phyloP scores from a whole-genome alignment of 2,113 vertebrate species.

The Oncorhynchus clarkii region DNA sequence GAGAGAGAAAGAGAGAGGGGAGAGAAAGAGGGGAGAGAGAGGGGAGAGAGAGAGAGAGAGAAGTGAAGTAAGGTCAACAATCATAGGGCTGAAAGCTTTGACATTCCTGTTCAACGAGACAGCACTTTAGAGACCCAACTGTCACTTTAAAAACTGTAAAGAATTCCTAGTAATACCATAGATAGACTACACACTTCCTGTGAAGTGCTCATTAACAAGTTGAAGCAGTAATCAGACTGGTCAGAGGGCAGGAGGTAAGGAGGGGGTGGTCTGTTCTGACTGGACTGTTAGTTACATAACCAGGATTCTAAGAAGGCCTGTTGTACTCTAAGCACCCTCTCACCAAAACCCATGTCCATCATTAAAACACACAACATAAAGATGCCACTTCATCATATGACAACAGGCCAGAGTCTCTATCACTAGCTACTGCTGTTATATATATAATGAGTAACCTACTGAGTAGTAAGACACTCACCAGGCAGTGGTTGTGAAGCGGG shows the following conservation, averaged over 20 bases:
- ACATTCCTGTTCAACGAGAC: no score
- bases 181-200: background rate
- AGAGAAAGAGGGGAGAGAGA: no score
- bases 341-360: background rate
- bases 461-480: constrained; percentile 69
- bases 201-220: constrained; percentile 52
- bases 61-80: no score
- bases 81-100: no score
- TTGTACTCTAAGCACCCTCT: background rate
- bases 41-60: no score
- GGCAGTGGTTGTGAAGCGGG: constrained; percentile 87
- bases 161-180: background rate
- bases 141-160: background rate
- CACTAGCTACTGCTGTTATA: no score
- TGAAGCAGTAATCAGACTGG: constrained; percentile 53
- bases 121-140: no score
- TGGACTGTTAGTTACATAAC: background rate
- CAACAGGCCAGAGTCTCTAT: background rate
- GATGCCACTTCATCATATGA: background rate
- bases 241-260: constrained; percentile 20
- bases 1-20: rapidly evolving
- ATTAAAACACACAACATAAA: background rate
- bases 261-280: background rate
- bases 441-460: no score
- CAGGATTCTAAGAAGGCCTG: background rate